Base-by-base conservation (phyloP, 2,797 vertebrate genomes). In the Selene dorsalis region DNA sequence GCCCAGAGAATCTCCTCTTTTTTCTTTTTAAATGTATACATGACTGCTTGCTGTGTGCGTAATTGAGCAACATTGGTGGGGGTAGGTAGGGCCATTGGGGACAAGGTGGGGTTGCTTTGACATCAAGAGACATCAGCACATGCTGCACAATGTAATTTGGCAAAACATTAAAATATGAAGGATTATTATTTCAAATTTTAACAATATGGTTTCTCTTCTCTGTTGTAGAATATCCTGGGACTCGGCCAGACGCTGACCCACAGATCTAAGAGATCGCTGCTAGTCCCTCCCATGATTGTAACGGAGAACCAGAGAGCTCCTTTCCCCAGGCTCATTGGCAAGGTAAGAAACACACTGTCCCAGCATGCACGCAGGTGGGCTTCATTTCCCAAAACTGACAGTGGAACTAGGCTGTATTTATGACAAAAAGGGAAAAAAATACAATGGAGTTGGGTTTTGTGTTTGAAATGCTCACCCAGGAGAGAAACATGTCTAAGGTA, bases 271-370 rank as follows among this genome's bases (percentile, higher is more conserved):
- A 94, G 98, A 72, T 96, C 97, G 77, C 95, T 99, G 82, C 92
- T 99, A 90, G 94, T 96, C 28, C 96, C 96, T 56, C 95, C 96
- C 0, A 96, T 99, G 91, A 92, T 95, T 71, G 95, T 99, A 72
- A 96, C 97, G 8, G 98, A 99, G 94, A 98, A 97, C 92, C 97
- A 97, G 92, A 96, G 97, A 86, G 93, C 95, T 24, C 97, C 97
- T 0, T 98, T 99, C 68, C 97, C 98, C 41, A 95, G 94, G 89
- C 67, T 80, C 52, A 96, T 98, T 48, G 97, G 98, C 93, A 96
- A 84, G 96, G 98, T 99, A 95, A 96, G 96, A 57, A 76, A 66
- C 32, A 24, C 56, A 53, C 0, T 0, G 4, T 57, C 18, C 16
- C 8, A 0, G 75, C 53, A 53, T 39, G 11, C 38, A 45, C n/a